These are phyloP conservation scores for Troglohyphantes excavatus DNA, from an alignment of 2,888 invertebrate genomes.

Conservation along the genomic window DNA sequence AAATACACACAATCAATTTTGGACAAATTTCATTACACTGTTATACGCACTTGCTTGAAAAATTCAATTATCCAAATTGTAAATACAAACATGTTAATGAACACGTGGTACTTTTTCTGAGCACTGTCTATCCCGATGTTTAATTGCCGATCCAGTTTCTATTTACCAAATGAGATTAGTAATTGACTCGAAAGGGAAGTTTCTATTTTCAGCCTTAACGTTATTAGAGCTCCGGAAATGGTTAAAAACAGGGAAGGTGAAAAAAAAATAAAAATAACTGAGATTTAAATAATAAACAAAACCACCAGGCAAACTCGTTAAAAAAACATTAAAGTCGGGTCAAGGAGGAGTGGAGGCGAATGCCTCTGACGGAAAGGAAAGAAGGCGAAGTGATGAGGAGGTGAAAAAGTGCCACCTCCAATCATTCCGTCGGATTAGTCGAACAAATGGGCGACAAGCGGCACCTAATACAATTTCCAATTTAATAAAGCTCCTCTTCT, in stretches of 20 bases:
- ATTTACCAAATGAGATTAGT: not conserved
- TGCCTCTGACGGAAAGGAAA: slow-evolving; percentile 29
- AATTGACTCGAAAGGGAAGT: not conserved
- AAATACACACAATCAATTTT: no score
- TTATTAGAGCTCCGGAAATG: not conserved
- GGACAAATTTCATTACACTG: no score
- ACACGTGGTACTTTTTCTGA: not conserved
- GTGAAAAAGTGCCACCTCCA: slow-evolving; percentile 78
- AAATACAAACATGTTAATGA: not conserved
- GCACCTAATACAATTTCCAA: slow-evolving; percentile 78
- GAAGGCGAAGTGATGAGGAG: slow-evolving; percentile 44
- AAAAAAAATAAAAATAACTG: not conserved
- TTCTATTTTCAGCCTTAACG: not conserved
- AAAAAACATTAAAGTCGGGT: not conserved
- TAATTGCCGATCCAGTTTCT: not conserved
- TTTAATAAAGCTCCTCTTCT: slow-evolving; percentile 76
- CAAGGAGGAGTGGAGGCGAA: not conserved
- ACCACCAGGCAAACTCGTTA: not conserved
- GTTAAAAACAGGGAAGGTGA: not conserved
- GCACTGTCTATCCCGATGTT: no score
- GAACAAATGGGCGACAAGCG: slow-evolving; percentile 78
- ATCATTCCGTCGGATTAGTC: slow-evolving; percentile 76
- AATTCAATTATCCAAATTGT: no score
- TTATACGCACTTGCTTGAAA: no score
- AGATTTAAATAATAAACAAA: not conserved